Evolutionary conservation across 2,888 invertebrate species (phyloP), one percentile per base, ranked within the genome.

Genomic region (Volucella zonaria): DNA sequence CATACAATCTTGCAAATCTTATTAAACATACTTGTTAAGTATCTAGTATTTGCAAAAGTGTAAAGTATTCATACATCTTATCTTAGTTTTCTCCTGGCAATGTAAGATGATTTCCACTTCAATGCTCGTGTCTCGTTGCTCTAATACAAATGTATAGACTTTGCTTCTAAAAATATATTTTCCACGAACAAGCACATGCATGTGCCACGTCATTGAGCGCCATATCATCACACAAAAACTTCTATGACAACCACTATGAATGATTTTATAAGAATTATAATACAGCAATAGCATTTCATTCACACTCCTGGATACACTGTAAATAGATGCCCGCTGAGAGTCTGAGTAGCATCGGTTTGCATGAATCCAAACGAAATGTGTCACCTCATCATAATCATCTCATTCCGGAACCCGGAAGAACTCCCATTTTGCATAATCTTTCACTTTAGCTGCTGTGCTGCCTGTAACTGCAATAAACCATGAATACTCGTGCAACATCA

Each of bases 321-420:
- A 31, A 31, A 31, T 31, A 31, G 31, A 31, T 31, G 11, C 12
- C 23, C 51, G 47, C 14, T 23, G 64, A 66, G 66, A 79, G 74
- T 73, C 31, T 31, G 31, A 79, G 52, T 61, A 67, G 59, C 78
- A 67, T 80, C 67, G 75, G 67, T 75, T 67, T 74, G 66, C 66
- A 59, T 43, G 56, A 73, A 73, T 71, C 49, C 58, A 64, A 78
- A 64, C 18, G n/a, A 64, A 73, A 78, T 54, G 59, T 76, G 77
- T 82, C 71, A 45, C 54, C 70, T 12, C 45, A 31, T 62, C 59
- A 45, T 11, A 58, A 43, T 61, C 82, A 62, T 67, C 71, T 54
- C 64, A 66, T 56, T 78, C 76, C 71, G 71, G 81, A 76, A 85
- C 76, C 83, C 75, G 83, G 83, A 85, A 85, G 74, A 75, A 64